Conservation (phyloP, 2,888 invertebrate genomes). For the Oxycera nigricornis region DNA sequence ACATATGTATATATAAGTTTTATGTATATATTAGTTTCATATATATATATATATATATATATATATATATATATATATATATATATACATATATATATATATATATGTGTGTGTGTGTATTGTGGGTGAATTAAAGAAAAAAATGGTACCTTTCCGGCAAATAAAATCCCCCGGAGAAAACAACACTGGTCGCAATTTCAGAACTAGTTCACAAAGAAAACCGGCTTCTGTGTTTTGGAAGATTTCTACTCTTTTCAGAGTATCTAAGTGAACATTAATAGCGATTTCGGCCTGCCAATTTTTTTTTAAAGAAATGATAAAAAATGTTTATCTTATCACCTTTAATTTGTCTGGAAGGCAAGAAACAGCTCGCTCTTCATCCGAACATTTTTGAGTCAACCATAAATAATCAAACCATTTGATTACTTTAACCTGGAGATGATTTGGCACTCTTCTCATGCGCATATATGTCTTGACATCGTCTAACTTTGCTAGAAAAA, state of each 20-base stretch:
- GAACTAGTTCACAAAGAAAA: conserved; percentile 95
- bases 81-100: too few species aligned
- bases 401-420: conserved; percentile 99
- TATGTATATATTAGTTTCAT: too few species aligned
- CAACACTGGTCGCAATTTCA: conserved; percentile 91
- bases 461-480: conserved; percentile 99
- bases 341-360: conserved; percentile 97
- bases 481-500: conserved; percentile 93
- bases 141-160: conserved; percentile 91
- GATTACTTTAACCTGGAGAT: conserved; percentile 96
- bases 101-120: too few species aligned
- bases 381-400: conserved; percentile 98
- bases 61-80: too few species aligned
- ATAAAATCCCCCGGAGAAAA: conserved; percentile 99
- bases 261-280: conserved; percentile 98
- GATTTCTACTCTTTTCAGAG: conserved; percentile 96
- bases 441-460: conserved; percentile 92
- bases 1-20: too few species aligned
- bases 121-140: neutral
- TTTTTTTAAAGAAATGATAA: neutral
- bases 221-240: conserved; percentile 99
- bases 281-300: conserved; percentile 96
- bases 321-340: conserved; percentile 53
- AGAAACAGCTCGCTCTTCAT: conserved; percentile 94
- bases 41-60: too few species aligned